Conservation (phyloP, 2,888 invertebrate genomes). For the Pecten maximus region DNA sequence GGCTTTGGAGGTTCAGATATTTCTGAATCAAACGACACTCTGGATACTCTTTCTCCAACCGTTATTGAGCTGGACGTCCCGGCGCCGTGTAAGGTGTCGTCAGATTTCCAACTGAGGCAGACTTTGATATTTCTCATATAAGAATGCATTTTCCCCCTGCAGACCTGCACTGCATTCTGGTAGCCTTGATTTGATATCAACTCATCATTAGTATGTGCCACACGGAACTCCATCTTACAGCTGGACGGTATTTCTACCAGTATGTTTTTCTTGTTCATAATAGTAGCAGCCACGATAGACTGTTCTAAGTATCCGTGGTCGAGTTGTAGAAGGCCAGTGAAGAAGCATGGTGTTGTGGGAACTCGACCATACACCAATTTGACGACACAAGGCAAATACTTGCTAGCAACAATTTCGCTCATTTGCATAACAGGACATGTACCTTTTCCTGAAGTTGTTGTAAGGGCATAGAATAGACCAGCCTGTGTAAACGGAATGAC, state of each 20-base stretch:
- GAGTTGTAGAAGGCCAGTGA: constrained; percentile 73
- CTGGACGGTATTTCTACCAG: constrained; percentile 74
- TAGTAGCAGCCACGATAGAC: constrained; percentile 73
- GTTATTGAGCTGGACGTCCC: not conserved
- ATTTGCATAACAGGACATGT: constrained; percentile 68
- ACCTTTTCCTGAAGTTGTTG: constrained; percentile 58
- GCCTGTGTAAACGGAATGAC: constrained; percentile 69
- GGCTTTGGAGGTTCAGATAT: not conserved
- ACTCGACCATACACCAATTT: constrained; percentile 74
- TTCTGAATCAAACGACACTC: not conserved
- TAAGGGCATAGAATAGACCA: constrained; percentile 72
- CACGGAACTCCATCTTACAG: constrained; percentile 66
- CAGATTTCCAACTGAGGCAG: constrained; percentile 58
- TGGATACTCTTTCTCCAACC: not conserved
- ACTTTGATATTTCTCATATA: constrained; percentile 77
- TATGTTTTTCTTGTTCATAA: constrained; percentile 71
- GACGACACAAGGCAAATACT: constrained; percentile 68
- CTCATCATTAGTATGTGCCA: constrained; percentile 63
- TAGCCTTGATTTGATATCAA: constrained; percentile 64
- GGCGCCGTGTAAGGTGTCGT: not conserved
- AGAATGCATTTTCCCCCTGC: constrained; percentile 67
- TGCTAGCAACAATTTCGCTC: constrained; percentile 68
- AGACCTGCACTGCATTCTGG: constrained; percentile 66
- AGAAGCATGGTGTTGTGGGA: constrained; percentile 73
- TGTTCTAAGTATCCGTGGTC: constrained; percentile 68